These are phyloP conservation scores for Myotis vivesi DNA, from an alignment of 2,797 vertebrate species.

Conservation along the genomic window DNA sequence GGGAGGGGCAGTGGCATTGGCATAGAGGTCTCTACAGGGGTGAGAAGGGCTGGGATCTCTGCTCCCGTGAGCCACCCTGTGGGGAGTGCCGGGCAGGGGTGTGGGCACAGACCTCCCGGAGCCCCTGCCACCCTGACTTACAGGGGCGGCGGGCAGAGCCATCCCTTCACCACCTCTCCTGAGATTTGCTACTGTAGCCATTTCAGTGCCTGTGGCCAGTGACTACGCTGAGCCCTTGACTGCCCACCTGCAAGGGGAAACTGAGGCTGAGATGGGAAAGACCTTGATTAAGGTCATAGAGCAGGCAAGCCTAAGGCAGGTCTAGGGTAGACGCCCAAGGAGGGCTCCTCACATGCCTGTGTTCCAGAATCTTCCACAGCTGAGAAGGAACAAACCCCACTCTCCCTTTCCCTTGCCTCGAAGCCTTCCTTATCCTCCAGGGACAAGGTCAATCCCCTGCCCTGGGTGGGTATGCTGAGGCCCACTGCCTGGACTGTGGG, in stretches of 20 bases:
- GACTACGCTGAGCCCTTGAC: background rate
- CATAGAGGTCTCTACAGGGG: background rate
- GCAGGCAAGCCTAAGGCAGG: background rate
- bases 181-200: background rate
- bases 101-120: background rate
- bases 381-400: background rate
- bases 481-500: background rate
- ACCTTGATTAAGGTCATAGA: background rate
- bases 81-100: background rate
- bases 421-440: background rate
- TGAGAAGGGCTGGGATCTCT: background rate
- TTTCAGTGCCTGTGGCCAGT: rapidly evolving
- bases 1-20: background rate
- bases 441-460: background rate
- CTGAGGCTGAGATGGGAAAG: background rate
- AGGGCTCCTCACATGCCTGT: background rate
- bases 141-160: background rate
- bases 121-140: background rate
- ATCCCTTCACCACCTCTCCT: background rate
- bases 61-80: background rate
- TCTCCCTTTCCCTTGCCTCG: background rate
- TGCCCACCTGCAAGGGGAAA: background rate
- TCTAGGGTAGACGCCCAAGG: background rate
- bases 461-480: background rate
- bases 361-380: background rate